phyloP scores from a whole-genome alignment of 1,140 invertebrate species.

The Colletes gigas region DNA sequence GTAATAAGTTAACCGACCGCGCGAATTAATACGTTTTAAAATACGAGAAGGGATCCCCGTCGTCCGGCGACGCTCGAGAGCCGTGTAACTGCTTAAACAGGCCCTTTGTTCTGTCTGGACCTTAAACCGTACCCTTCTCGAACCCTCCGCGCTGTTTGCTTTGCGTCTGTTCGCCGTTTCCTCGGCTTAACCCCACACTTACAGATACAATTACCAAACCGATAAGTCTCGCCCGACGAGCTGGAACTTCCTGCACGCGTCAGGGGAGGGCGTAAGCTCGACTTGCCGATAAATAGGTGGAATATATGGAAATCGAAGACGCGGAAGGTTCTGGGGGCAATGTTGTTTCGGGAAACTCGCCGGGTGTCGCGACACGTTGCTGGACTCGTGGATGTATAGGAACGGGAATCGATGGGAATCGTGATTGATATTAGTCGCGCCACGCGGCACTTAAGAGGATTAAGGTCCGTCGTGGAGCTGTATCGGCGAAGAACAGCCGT shows the following conservation, averaged over 20 bases:
- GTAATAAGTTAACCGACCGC: not conserved
- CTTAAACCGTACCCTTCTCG: conserved; percentile 24
- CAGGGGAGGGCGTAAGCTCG: too few relatives aligned
- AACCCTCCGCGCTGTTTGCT: conserved; percentile 11
- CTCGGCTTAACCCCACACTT: not conserved
- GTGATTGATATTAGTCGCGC: conserved; percentile 79
- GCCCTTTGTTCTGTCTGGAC: not conserved
- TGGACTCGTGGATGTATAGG: not conserved
- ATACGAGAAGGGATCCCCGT: not conserved
- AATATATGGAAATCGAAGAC: too few relatives aligned
- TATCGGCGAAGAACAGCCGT: conserved; percentile 65
- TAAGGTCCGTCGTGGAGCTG: conserved; percentile 72
- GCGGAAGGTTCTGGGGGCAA: too few relatives aligned
- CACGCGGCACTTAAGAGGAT: conserved; percentile 79
- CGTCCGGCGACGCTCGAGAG: not conserved
- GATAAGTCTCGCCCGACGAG: not conserved
- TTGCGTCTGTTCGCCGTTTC: conserved; percentile 21
- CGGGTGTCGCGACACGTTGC: not conserved
- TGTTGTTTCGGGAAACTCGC: too few relatives aligned
- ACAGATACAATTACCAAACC: conserved; percentile 7
- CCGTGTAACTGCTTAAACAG: conserved; percentile 8
- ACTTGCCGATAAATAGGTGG: too few relatives aligned
- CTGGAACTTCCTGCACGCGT: not conserved
- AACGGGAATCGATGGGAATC: conserved; percentile 66
- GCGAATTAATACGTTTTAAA: not conserved